Percentiles rank a stretch among this genome's conserved stretches.
Conservation (phyloP, 2,797 vertebrate species). For the Acrocephalus scirpaceus region DNA sequence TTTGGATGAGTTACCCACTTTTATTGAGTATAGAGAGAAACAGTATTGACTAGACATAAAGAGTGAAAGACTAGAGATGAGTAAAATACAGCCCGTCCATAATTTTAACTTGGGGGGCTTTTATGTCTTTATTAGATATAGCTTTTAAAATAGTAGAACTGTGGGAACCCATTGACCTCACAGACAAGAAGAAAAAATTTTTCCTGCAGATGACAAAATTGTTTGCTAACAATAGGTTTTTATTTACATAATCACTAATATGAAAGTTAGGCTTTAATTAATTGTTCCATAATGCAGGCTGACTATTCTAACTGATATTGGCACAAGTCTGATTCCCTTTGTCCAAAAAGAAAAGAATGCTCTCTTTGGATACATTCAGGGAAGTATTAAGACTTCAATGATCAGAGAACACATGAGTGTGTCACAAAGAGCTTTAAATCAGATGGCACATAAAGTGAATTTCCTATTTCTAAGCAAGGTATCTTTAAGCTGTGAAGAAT, state of each 20-base stretch:
- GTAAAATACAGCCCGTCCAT: not conserved
- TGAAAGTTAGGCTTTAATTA: not conserved
- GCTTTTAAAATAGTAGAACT: not conserved
- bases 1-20: not conserved
- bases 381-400: not conserved
- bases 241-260: not conserved
- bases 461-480: not conserved
- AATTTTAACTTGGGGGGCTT: not conserved
- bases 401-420: not conserved
- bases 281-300: not conserved
- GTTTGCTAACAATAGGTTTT: not conserved
- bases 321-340: not conserved
- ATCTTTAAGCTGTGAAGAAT: not conserved
- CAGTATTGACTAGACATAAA: not conserved
- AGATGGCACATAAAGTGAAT: not conserved
- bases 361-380: not conserved
- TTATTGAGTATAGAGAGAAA: not conserved
- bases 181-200: not conserved
- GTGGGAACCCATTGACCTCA: not conserved
- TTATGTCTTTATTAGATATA: not conserved
- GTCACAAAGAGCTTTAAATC: conserved; percentile 1
- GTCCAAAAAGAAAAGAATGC: not conserved
- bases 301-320: not conserved
- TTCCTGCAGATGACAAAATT: not conserved
- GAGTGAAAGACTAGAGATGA: not conserved